Base-by-base conservation (phyloP, 2,113 vertebrate species). In the Brachionichthys hirsutus region DNA sequence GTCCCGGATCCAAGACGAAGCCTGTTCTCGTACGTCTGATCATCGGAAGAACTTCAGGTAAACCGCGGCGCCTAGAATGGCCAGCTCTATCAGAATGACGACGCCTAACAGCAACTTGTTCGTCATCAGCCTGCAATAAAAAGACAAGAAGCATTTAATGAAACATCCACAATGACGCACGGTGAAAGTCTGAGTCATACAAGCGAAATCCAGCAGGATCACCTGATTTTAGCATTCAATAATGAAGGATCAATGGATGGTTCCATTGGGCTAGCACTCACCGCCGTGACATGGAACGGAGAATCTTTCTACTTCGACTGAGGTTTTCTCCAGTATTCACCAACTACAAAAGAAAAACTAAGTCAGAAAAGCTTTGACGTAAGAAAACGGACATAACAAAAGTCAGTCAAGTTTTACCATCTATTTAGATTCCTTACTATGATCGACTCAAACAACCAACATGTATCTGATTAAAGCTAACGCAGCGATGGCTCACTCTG, bases 261-360 rank as follows among this genome's bases (percentile, higher is more conserved):
- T 12, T 12, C 3, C 9, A 49, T 8, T 20, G 3, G 6, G 2
- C 6, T 12, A 9, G 0, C 22, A 59, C 88, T 94, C 84, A 99
- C 96, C 93, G 91, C 44, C 95, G 91, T 13, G 95, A 94, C 94
- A 98, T 98, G 0, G 94, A 84, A 7, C 94, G 94, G 0, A 99
- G 91, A 55, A 99, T 92, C 85, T 95, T 99, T 46, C 94, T 92
- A 66, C 94, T 97, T 81, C 89, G 94, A 86, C 94, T 95, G 66
- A 99, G 90, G 82, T 99, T 98, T 80, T 98, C 97, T 69, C 90
- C 93, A 11, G 97, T 97, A 42, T 94, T 91, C 51, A 94, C 93
- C 88, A 98, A 16, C 97, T 99, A 65, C 56, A 83, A 83, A 6
- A 30, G 24, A 40, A 78, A 50, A 45, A 69, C 34, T 61, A 36